A percentile compares a stretch with the other conserved stretches of the same genome.
Evolutionary conservation across 2,888 invertebrate species (phyloP).

Genomic region (Salticus scenicus): DNA sequence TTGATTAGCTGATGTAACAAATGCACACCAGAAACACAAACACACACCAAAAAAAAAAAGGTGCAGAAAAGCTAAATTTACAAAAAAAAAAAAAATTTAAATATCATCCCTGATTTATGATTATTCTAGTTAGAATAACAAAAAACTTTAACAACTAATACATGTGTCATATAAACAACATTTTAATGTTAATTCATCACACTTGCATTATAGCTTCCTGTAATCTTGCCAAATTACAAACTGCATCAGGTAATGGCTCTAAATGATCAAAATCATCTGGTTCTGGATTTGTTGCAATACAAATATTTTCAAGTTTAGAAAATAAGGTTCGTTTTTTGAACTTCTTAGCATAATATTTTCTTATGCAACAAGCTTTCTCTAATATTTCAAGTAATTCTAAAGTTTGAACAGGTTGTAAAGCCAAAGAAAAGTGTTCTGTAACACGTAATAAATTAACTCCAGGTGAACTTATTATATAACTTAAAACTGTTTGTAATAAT

Average conservation of each 20-base stretch:
- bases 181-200: not conserved
- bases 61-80: no score
- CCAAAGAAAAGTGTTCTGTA: slow-evolving; percentile 80
- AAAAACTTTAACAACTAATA: no score
- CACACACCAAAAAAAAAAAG: no score
- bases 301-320: slow-evolving; percentile 14
- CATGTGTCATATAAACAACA: no score
- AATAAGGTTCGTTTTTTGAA: slow-evolving; percentile 49
- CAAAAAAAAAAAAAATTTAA: no score
- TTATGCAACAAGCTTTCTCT: slow-evolving; percentile 79
- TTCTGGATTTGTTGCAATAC: slow-evolving; percentile 25
- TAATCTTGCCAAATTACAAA: slow-evolving; percentile 40
- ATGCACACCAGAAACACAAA: no score
- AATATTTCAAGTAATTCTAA: slow-evolving; percentile 81
- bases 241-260: slow-evolving; percentile 46
- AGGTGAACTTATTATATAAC: slow-evolving; percentile 81
- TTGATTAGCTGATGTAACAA: no score
- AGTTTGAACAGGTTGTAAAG: slow-evolving; percentile 82
- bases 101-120: no score
- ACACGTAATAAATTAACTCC: slow-evolving; percentile 79
- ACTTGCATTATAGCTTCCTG: slow-evolving; percentile 9
- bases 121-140: no score
- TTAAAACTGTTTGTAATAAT: slow-evolving; percentile 82
- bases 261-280: slow-evolving; percentile 42
- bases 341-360: slow-evolving; percentile 75